Base-by-base conservation (phyloP, 2,888 invertebrate genomes). In the Gisinianus flammeolus region DNA sequence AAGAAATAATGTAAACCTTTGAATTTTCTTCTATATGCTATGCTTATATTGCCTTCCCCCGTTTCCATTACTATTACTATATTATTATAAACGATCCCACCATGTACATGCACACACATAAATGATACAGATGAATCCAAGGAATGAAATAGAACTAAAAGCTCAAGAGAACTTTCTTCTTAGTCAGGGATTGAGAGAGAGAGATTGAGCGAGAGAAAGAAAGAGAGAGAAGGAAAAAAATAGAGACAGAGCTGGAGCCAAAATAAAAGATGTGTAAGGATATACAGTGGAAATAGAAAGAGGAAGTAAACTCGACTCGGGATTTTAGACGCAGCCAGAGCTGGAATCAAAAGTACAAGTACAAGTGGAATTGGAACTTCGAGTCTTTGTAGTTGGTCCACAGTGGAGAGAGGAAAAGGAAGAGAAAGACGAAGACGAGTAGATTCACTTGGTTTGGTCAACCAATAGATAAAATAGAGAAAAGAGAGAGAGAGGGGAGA, bases 381-480 rank as follows among this genome's bases (percentile, higher is more conserved):
- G n/a, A n/a, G n/a, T n/a, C n/a, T n/a, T n/a, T n/a, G n/a, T n/a
- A n/a, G n/a, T n/a, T n/a, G n/a, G n/a, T n/a, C n/a, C n/a, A n/a
- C 8, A 64, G 4, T 64, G 4, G 4, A 66, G 31, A 16, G 31
- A 30, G 19, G 5, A 16, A 66, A 26, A 30, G 66, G 12, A 30
- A 64, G 62, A 28, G 28, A 64, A 12, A 64, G 24, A 8, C 10
- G 26, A 12, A 64, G 26, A 24, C 62, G 26, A 26, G 31, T 31
- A 58, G 58, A 22, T 22, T 22, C 58, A 31, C 33, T 31, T 24
- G 52, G 54, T 56, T 72, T 31, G 72, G 72, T 72, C 72, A 72
- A 58, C 72, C 58, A 58, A 72, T 72, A 72, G 72, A 72, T 72
- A 72, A 72, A 72, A 72, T 31, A 72, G 58, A 58, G 54, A 28